Base-by-base conservation (phyloP, 2,888 invertebrate genomes). In the Luffia ferchaultella region DNA sequence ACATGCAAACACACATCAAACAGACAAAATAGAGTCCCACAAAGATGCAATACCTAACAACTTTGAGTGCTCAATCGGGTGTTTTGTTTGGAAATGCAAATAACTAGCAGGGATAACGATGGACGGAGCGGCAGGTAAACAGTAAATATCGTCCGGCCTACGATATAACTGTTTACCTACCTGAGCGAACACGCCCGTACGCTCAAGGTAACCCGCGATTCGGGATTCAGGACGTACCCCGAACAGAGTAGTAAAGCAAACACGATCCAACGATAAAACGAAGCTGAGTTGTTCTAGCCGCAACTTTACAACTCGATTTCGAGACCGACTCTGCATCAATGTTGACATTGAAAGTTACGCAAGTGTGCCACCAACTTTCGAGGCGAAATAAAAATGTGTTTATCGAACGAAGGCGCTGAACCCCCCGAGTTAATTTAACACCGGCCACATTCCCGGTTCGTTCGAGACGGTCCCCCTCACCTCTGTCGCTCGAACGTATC, bases 401-500 rank as follows among this genome's bases (percentile, higher is more conserved):
- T 12, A 30, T 30, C 30, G 30, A 30, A 12, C 3, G 30, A 30
- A 30, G 30, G 30, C 30, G 30, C 5, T 12, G 30, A 30, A 30
- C 30, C 30, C n/a, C 30, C 12, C 30, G 30, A 30, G 30, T 30
- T 30, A 30, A 30, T 30, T 30, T 42, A 41, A 20, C 49, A 42
- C 16, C 43, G 48, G 42, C 48, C 41, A 46, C 59, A 58, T 60
- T 64, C 60, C 62, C 60, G 59, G 17, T 5, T n/a, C 43, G 43
- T 5, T 74, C 71, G 77, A 79, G 77, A 78, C 74, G 72, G 71
- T 68, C 72, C 74, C 76, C 85, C 88, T 89, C 87, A 90, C 90
- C 90, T 90, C 90, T 85, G 87, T 86, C 79, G 89, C 89, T 84
- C 88, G 86, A 80, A 89, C 88, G 85, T 89, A 90, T 87, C 89